phyloP scores from a whole-genome alignment of 35 echinoderm and acorn worm genomes.

The Lytechinus variegatus region DNA sequence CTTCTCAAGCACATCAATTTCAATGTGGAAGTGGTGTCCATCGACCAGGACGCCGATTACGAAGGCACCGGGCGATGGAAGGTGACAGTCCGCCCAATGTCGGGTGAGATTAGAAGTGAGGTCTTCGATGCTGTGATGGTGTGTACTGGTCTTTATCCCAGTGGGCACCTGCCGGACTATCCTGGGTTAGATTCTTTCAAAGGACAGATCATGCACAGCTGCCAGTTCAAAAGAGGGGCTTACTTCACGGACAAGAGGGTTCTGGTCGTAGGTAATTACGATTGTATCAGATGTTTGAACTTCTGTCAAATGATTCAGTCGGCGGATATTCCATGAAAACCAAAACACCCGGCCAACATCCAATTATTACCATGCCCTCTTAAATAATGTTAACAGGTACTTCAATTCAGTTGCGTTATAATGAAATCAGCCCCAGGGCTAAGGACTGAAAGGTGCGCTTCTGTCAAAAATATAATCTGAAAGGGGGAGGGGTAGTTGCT shows the following conservation, averaged over 20 bases:
- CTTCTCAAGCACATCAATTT: constrained; percentile 50
- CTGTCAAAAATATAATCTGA: too few relatives aligned
- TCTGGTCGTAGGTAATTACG: constrained; percentile 58
- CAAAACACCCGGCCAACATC: not conserved
- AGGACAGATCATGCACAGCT: constrained; percentile 56
- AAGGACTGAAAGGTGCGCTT: too few relatives aligned
- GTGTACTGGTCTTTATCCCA: constrained; percentile 51
- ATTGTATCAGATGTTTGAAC: constrained; percentile 4
- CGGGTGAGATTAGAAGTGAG: not conserved
- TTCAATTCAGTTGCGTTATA: too few relatives aligned
- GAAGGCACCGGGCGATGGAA: constrained; percentile 57
- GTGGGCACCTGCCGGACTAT: not conserved
- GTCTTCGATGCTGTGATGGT: constrained; percentile 62
- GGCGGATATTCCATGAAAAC: not conserved
- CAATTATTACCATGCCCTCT: too few relatives aligned
- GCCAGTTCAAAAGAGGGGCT: constrained; percentile 16
- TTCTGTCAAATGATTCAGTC: too few relatives aligned
- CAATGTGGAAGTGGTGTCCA: constrained; percentile 47
- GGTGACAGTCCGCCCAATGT: not conserved
- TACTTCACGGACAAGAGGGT: constrained; percentile 63
- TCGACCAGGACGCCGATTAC: constrained; percentile 49
- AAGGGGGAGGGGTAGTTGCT: too few relatives aligned
- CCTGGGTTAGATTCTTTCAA: constrained; percentile 59
- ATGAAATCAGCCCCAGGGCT: too few relatives aligned
- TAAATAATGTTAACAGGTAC: too few relatives aligned